Evolutionary conservation across 2,797 vertebrate genomes (phyloP), one percentile per base, ranked within the genome.

Genomic region (Mormyrops boulengeri): DNA sequence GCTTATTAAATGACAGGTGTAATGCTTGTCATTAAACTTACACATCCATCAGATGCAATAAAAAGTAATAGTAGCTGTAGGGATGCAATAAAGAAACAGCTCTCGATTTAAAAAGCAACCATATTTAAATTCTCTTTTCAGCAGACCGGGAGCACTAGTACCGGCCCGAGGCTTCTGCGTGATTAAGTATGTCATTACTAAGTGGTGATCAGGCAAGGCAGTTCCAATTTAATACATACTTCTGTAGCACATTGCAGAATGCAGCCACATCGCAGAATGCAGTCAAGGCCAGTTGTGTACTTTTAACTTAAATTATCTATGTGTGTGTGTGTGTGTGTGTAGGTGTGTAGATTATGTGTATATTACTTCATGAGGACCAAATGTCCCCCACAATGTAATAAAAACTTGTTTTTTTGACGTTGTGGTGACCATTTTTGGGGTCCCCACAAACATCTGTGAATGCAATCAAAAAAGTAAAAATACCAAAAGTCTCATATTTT

Each of bases 31-130:
- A 89, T 86, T 66, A 89, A 89, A 85, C 82, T 55, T 44, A 69
- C 57, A 34, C 55, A 89, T 86, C 82, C 60, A 62, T 85, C 82
- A 85, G 55, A 38, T 69, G 85, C 57, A 84, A 86, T 86, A 44
- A 89, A 69, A 41, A 85, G 44, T 62, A 30, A 62, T 19, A 6
- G 60, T 66, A 60, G 55, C 89, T 82, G 17, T 57, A 86, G 89
- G 55, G 55, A 57, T 69, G 49, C 12, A 85, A 47, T 66, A 69
- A 86, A 60, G 57, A 66, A 57, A 89, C 14, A 60, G 84, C 44
- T 57, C 82, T 86, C 82, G 6, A 89, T 89, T 89, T 85, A 89
- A 85, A 89, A 86, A 49, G 82, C 49, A 89, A 85, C 57, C 82
- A 85, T 86, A 89, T 89, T 89, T 85, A 85, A 89, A 86, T 89